Conservation (phyloP, 2,113 vertebrate genomes). For the Leptobrachium leishanense region DNA sequence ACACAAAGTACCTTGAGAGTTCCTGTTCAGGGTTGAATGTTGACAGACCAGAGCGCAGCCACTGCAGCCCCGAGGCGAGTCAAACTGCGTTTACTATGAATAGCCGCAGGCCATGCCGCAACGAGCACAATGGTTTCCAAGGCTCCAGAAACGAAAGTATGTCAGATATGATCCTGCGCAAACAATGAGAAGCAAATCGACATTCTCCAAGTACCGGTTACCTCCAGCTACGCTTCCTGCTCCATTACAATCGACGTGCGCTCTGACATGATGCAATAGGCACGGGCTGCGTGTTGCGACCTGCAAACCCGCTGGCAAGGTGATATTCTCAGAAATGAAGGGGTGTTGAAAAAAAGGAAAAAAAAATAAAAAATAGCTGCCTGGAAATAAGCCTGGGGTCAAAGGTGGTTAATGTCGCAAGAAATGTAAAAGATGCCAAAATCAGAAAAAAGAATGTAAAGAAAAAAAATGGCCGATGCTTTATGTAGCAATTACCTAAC, state of each 20-base stretch:
- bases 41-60: conserved; percentile 2
- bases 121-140: conserved; percentile 1
- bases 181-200: not conserved
- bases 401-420: too few species aligned
- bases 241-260: not conserved
- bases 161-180: not conserved
- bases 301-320: not conserved
- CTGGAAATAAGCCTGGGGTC: not conserved
- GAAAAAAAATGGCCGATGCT: too few species aligned
- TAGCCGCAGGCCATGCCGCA: conserved; percentile 10
- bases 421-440: too few species aligned
- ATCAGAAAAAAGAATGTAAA: too few species aligned
- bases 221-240: conserved; percentile 3
- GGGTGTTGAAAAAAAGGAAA: too few species aligned
- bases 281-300: not conserved
- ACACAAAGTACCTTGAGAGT: too few species aligned
- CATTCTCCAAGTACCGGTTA: not conserved
- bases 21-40: too few species aligned
- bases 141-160: not conserved
- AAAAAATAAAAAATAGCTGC: not conserved
- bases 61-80: conserved; percentile 11
- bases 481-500: too few species aligned
- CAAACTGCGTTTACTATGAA: conserved; percentile 12
- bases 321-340: not conserved
- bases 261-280: not conserved